Conservation (phyloP, 2,888 invertebrate genomes). For the Taenaris catops region DNA sequence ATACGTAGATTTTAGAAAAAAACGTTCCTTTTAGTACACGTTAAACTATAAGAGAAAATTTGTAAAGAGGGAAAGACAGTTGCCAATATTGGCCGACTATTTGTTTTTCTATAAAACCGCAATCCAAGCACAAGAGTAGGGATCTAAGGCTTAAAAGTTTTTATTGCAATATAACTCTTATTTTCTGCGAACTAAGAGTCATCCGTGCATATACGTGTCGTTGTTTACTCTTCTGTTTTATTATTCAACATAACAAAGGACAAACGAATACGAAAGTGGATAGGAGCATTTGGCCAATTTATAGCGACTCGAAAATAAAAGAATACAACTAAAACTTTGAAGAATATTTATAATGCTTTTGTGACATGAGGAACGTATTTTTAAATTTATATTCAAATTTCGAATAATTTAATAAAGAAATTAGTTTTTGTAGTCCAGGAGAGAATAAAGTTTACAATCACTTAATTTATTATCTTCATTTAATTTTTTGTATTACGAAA, state of each 20-base stretch:
- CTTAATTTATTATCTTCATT: too few species aligned
- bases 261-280: constrained; percentile 11
- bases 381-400: too few species aligned
- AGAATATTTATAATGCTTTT: too few species aligned
- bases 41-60: constrained; percentile 2
- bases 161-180: constrained; percentile 1
- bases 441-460: too few species aligned
- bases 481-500: too few species aligned
- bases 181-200: background rate
- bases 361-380: too few species aligned
- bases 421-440: too few species aligned
- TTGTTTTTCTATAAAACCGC: constrained; percentile 13
- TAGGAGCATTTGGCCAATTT: constrained; percentile 7
- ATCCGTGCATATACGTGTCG: background rate
- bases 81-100: constrained; percentile 8
- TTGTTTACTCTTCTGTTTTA: constrained; percentile 4
- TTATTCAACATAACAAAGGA: constrained; percentile 12
- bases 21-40: too few species aligned
- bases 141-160: background rate
- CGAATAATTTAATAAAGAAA: too few species aligned
- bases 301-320: constrained; percentile 2
- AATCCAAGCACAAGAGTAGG: constrained; percentile 4
- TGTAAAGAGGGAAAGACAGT: constrained; percentile 7
- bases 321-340: background rate
- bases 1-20: too few species aligned